Percentiles rank a stretch among this genome's conserved stretches.
phyloP scores from a whole-genome alignment of 1,140 invertebrate species.

The Zaprionus ghesquierei region DNA sequence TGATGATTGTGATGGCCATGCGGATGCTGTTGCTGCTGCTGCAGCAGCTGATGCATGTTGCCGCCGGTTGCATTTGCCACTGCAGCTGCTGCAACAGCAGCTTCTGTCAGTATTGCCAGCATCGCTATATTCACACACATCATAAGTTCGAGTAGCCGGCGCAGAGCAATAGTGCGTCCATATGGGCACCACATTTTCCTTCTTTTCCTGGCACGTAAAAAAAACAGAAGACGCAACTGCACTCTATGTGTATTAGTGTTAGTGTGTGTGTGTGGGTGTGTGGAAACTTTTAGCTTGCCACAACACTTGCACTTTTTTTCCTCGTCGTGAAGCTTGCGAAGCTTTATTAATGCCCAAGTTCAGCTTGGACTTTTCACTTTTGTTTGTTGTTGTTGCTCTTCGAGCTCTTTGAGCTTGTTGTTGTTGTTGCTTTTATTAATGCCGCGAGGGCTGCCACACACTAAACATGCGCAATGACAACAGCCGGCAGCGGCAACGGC shows the following conservation, averaged over 20 bases:
- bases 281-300: not conserved
- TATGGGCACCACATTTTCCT: constrained; percentile 61
- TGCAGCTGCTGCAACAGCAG: constrained; percentile 16
- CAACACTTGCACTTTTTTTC: constrained; percentile 44
- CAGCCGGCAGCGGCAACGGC: constrained; percentile 49
- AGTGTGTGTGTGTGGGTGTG: not conserved
- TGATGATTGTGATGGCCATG: constrained; percentile 24
- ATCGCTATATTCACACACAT: too few species aligned
- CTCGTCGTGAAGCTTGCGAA: constrained; percentile 6
- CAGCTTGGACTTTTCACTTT: constrained; percentile 53
- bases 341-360: constrained; percentile 29
- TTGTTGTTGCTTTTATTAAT: constrained; percentile 11
- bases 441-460: constrained; percentile 47
- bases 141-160: too few species aligned
- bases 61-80: constrained; percentile 11
- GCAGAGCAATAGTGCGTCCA: too few species aligned
- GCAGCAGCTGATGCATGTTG: constrained; percentile 9
- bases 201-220: constrained; percentile 3
- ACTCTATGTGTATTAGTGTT: constrained; percentile 5
- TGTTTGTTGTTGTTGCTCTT: constrained; percentile 20
- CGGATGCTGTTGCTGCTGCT: constrained; percentile 20
- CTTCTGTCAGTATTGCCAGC: not conserved
- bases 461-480: constrained; percentile 60
- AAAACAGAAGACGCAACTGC: constrained; percentile 1
- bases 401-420: constrained; percentile 1